Percentiles rank a stretch among this genome's conserved stretches.
phyloP scores from a whole-genome alignment of 2,113 vertebrate genomes.

The Pteropus alecto region DNA sequence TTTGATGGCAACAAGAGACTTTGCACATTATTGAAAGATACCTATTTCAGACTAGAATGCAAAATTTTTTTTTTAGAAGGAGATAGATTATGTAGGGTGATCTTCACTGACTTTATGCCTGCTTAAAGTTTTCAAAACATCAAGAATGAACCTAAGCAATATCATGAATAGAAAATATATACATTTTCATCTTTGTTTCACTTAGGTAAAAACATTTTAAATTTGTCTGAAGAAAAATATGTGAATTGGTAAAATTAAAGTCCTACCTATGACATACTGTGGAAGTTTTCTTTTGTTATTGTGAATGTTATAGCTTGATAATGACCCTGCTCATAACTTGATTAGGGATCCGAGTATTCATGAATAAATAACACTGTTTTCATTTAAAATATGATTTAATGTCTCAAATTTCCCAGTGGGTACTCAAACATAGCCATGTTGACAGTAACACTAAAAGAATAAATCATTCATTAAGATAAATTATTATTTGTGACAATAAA shows the following conservation, averaged over 20 bases:
- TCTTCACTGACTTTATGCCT: neutral
- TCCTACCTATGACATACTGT: neutral
- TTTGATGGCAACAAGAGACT: neutral
- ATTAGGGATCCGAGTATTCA: neutral
- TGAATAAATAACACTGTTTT: neutral
- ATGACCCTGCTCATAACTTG: neutral
- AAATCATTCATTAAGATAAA: neutral
- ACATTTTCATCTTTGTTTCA: neutral
- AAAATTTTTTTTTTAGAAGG: neutral
- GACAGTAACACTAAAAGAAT: neutral
- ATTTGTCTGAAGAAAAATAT: neutral
- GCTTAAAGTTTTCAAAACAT: neutral
- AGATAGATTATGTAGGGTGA: neutral
- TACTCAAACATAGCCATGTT: neutral
- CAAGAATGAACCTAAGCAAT: neutral
- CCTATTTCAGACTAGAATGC: neutral
- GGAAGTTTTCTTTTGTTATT: neutral
- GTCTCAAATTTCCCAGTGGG: neutral
- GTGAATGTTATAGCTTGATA: neutral
- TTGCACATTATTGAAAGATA: neutral
- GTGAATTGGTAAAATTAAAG: neutral
- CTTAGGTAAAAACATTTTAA: neutral
- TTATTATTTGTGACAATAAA: neutral
- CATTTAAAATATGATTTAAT: constrained; percentile 26
- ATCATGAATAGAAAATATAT: neutral